A percentile compares a stretch with the other conserved stretches of the same genome.
Evolutionary conservation across 1,140 invertebrate genomes (phyloP).

Genomic region (Rhizoglyphus robini): DNA sequence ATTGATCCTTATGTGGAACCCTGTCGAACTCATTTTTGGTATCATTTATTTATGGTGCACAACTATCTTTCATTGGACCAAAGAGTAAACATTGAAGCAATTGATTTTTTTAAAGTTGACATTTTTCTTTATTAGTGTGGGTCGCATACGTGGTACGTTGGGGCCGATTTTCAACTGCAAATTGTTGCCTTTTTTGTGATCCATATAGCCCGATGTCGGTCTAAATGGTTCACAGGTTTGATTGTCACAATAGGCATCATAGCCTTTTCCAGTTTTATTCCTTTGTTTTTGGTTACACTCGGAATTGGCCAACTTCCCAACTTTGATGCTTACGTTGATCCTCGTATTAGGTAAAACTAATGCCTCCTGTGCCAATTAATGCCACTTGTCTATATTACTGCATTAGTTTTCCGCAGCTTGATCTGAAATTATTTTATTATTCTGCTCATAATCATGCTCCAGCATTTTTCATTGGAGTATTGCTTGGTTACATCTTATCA

Average conservation of each 20-base stretch:
- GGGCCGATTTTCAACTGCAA: slow-evolving; percentile 23
- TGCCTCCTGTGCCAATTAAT: background rate
- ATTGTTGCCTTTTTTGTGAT: slow-evolving; percentile 17
- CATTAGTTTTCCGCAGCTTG: background rate
- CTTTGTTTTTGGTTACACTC: background rate
- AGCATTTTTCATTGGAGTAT: background rate
- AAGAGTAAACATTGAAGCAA: background rate
- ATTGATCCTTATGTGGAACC: slow-evolving; percentile 21
- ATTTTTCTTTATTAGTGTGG: slow-evolving; percentile 20
- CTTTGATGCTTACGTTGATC: background rate
- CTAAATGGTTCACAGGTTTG: background rate
- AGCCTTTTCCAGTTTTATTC: background rate
- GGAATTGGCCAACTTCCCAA: background rate
- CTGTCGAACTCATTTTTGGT: slow-evolving; percentile 22
- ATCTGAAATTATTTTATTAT: slow-evolving; percentile 7
- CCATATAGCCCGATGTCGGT: background rate
- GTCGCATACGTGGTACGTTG: slow-evolving; percentile 22
- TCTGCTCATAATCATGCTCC: background rate
- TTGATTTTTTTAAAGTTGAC: background rate
- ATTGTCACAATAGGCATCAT: background rate
- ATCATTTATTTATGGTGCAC: slow-evolving; percentile 14
- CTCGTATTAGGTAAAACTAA: background rate
- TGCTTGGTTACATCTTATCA: background rate
- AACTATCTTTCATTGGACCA: background rate
- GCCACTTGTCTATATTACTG: background rate